Base-by-base conservation (phyloP, 92 coral and sea anemone species). In the Epizoanthus fatuus region DNA sequence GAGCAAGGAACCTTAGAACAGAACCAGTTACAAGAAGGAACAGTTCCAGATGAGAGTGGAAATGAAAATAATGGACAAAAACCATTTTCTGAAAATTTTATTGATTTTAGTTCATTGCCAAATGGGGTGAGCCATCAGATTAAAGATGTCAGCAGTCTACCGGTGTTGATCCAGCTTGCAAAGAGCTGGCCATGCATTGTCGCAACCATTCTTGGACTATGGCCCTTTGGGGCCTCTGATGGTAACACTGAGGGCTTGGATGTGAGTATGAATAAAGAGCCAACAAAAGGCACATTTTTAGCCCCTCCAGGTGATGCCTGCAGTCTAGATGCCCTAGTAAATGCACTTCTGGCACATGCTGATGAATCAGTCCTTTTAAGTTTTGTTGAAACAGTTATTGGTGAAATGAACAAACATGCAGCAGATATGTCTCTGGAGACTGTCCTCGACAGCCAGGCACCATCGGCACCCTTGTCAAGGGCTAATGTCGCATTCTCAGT, bases 131-230 rank as follows among this genome's bases (percentile, higher is more conserved):
- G 58, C 68, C 38, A 16, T 8, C 75, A 42, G 20, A n/a, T 7
- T 16, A 77, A 60, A 8, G 69, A 77, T 20, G n/a, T 47, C 11
- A 60, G 69, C 29, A 42, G 67, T 40, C 86, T 91, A 10, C 98
- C 98, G 0, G 89, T 95, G 22, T 69, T 95, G 84, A 78, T 93
- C 22, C 98, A 95, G 55, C 90, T 95, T 13, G 89, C 95, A 0
- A 93, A 93, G 69, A 89, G 81, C 85, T 95, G 98, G 98, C 95
- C 95, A 1, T 91, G 92, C 20, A 94, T 95, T 40, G 97, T 93
- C 5, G 90, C 96, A 13, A 91, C 93, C 25, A 35, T 95, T 42
- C 83, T 95, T 56, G 98, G 98, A 42, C 71, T 69, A 76, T 81
- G 63, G 75, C 98, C 98, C 22, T 81, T 57, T 44, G 74, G 64